Conservation (phyloP, 2,113 vertebrate genomes). For the Steatornis caripensis region DNA sequence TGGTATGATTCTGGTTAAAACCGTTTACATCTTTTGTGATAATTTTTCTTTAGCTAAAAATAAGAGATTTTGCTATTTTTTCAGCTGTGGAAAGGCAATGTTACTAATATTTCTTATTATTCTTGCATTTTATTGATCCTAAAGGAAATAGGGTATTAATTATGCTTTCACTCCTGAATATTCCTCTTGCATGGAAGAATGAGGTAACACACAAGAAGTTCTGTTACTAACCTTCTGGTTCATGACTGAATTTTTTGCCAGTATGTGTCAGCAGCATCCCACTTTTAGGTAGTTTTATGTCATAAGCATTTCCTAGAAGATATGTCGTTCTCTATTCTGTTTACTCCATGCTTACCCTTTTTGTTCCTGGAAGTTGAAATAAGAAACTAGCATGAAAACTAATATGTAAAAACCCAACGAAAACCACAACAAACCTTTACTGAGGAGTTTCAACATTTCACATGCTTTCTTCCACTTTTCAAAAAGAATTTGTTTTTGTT, state of each 20-base stretch:
- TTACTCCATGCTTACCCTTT: not conserved
- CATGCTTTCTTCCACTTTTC: not conserved
- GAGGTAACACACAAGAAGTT: not conserved
- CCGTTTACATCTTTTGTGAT: not conserved
- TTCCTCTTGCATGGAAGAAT: not conserved
- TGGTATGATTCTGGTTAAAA: not conserved
- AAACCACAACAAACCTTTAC: not conserved
- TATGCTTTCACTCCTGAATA: not conserved
- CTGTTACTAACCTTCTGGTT: not conserved
- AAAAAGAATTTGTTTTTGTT: not conserved
- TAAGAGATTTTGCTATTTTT: not conserved
- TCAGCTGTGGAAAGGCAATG: not conserved
- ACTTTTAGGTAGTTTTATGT: not conserved
- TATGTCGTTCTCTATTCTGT: not conserved
- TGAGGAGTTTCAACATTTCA: not conserved
- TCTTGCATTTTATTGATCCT: not conserved
- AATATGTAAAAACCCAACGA: not conserved
- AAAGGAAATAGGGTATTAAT: not conserved
- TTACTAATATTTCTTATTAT: not conserved
- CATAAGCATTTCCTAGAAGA: not conserved
- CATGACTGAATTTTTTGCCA: not conserved
- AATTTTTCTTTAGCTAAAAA: not conserved
- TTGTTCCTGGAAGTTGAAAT: not conserved
- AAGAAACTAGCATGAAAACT: not conserved
- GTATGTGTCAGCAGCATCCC: not conserved